Evolutionary conservation across 2,888 invertebrate genomes (phyloP), one percentile per base, ranked within the genome.

Genomic region (Rhagonycha fulva): DNA sequence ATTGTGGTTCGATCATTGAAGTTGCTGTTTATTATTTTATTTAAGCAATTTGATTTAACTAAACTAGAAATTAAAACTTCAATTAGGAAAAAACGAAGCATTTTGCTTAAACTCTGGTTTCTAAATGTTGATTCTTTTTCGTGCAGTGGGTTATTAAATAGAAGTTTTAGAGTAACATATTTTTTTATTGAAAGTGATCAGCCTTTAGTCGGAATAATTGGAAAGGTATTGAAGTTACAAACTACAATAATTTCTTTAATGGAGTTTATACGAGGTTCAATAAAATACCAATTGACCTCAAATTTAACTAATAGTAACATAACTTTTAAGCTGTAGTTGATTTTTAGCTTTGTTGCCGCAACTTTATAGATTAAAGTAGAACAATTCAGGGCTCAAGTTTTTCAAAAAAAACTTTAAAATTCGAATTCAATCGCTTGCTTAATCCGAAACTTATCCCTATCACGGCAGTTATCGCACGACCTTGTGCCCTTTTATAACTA

Each of bases 1-100:
- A 70, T 28, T 12, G 74, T 74, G 32, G 26, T 60, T 74, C 66
- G 63, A 14, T 74, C 28, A 5, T 14, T n/a, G n/a, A 74, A 47
- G 12, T 69, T 62, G 30, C 23, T n/a, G 61, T 69, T 74, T 14
- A 62, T 63, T 14, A 74, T 24, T n/a, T 23, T 32, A 4, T 32
- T 23, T 7, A 73, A 10, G 24, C 69, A 69, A n/a, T 62, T 32
- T 63, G 12, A 5, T 4, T n/a, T 12, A 4, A 32, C 32, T 5
- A 32, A 12, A 32, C n/a, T 32, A 1, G 5, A 4, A 12, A 32
- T 12, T n/a, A 32, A 32, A 12, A 32, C 4, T n/a, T 32, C 32
- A 4, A 32, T 32, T 19, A 19, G 19, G 1, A 32, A 4, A 0
- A n/a, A n/a, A 5, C 32, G 12, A 32, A 32, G 12, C 32, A 32